Base-by-base conservation (phyloP, 2,113 vertebrate species). In the Ageneiosus marmoratus region DNA sequence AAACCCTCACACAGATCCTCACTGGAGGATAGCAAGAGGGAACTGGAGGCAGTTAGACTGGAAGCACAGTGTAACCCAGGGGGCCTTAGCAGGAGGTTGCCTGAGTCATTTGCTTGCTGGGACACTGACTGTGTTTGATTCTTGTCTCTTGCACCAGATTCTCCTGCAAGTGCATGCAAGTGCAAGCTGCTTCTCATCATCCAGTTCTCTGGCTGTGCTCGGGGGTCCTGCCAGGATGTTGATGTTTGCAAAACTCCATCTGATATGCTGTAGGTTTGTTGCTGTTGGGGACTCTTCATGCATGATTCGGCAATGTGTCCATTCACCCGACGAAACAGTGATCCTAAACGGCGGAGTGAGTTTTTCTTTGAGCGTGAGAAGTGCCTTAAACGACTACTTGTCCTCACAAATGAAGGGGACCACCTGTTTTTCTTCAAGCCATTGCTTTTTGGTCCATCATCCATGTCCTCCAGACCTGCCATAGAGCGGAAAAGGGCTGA, bases 261-360 rank as follows among this genome's bases (percentile, higher is more conserved):
- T 20, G 96, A 96, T 88, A 97, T 96, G 11, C 94, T 96, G 87
- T 95, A 96, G 89, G 95, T 93, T 74, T 95, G 93, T 67, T 94
- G 93, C 53, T 93, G 90, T 56, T 82, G 90, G 1, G 16, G 51
- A 41, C 50, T 34, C 5, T 51, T 70, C 0, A 29, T 53, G 5
- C 44, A 46, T 8, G 94, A 89, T 84, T 96, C 95, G 0, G 95
- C 89, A 5, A 92, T 86, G 0, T 95, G 96, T 69, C 96, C 94
- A 0, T 96, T 96, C 94, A 96, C 96, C 83, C 95, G 95, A 86
- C 94, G 95, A 88, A 97, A 96, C 1, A 97, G 89, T 78, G 95
- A 92, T 32, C 96, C 96, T 85, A 97, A 90, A 48, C 95, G 94
- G 84, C 95, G 95, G 60, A 97, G 91, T 72, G 96, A 96, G 85